Conservation (phyloP, 2,797 vertebrate species). For the Galago senegalensis region DNA sequence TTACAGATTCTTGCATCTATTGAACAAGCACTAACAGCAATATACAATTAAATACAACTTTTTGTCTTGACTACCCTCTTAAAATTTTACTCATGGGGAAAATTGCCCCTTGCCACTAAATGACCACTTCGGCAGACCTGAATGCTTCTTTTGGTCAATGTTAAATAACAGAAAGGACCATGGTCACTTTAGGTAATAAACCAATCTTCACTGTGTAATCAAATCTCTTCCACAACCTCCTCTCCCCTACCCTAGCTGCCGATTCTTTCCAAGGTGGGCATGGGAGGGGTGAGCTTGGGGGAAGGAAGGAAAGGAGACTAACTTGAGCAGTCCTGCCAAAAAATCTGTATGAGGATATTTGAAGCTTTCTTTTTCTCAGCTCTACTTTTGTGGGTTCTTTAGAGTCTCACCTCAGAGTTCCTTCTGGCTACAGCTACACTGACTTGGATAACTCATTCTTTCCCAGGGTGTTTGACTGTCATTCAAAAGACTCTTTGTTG, state of each 20-base stretch:
- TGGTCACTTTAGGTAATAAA: background rate
- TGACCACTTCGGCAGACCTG: background rate
- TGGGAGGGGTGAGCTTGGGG: background rate
- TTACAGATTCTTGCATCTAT: background rate
- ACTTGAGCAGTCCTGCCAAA: background rate
- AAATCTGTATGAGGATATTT: background rate
- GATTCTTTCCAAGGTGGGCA: background rate
- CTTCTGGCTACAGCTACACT: background rate
- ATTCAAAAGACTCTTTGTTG: background rate
- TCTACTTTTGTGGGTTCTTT: background rate
- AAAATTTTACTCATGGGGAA: background rate
- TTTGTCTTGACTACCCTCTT: background rate
- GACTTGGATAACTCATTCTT: background rate
- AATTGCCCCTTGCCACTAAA: background rate
- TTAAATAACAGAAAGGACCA: conserved; percentile 16
- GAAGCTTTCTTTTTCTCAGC: background rate
- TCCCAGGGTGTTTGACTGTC: conserved; percentile 2
- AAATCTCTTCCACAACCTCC: background rate
- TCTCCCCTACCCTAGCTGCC: background rate
- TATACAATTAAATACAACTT: background rate
- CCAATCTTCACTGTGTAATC: background rate
- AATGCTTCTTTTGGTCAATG: background rate
- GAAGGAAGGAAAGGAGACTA: background rate
- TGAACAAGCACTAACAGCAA: background rate
- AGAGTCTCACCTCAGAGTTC: background rate